Evolutionary conservation across 2,888 invertebrate genomes (phyloP), one percentile per base, ranked within the genome.

Genomic region (Venusia cambrica): DNA sequence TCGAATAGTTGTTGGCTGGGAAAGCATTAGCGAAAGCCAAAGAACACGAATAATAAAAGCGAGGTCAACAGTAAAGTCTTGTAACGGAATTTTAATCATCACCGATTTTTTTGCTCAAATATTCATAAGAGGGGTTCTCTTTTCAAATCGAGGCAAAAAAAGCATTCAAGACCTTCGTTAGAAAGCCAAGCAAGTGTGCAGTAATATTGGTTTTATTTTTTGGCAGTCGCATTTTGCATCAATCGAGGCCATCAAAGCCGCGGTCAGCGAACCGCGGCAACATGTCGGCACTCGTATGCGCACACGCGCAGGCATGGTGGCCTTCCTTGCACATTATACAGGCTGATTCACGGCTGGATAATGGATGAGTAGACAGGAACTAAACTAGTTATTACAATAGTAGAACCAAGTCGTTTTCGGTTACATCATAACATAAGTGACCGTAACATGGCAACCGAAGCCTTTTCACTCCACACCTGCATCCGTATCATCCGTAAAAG

Each of bases 191-290:
- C 13, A 28, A 19, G 28, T 18, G 25, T 26, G 12, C 17, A 34
- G 21, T 27, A 15, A 20, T 26, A 14, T 17, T 22, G 19, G 9
- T 13, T 14, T 5, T 19, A 28, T 27, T 37, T 48, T 47, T 51
- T 44, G 51, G 51, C 45, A 51, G 40, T 28, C 31, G 13, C 16
- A 10, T 35, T 35, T 22, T 32, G 46, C 39, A 37, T 26, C 25
- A 31, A 44, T 50, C 39, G 51, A 45, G 45, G 51, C 32, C 44
- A 32, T 30, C 51, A 41, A 49, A 51, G 42, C 51, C 43, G 56
- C 62, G 76, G 72, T 76, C 79, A 71, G 55, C 64, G 75, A 78
- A 72, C 80, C 63, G 62, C 55, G 61, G 57, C 26, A 31, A 40
- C 60, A 62, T 56, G 62, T 62, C 60, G 51, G 61, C 60, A 61